Evolutionary conservation across 2,888 invertebrate genomes (phyloP), one percentile per base, ranked within the genome.

Genomic region (Galerucella nymphaeae): DNA sequence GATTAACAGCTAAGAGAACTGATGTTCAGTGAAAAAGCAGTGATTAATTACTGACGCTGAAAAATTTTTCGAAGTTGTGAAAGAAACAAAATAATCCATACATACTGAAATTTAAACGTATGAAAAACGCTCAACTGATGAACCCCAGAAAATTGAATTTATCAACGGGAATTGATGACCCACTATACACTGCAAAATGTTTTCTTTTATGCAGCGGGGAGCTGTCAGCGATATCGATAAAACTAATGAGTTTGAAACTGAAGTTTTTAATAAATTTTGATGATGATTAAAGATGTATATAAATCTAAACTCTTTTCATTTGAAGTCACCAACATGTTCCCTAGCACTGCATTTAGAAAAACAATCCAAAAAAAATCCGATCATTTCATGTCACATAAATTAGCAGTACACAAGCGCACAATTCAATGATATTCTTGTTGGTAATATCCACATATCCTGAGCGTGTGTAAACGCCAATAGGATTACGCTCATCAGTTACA

Each of bases 121-220:
- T 53, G 6, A 53, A 18, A 53, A 53, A 53, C n/a, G n/a, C 2
- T 45, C 5, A 16, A 53, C n/a, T 53, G 11, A 53, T 53, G 53
- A 18, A 18, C 53, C 53, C 16, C 53, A 38, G 8, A 9, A 18
- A 53, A 9, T 53, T 18, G 18, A n/a, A 53, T 53, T 14, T 53
- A 53, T 53, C 18, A 53, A 53, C 53, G 53, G 18, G 18, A 53
- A 53, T 53, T 53, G 53, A 18, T 53, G 18, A 53, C 45, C 14
- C 45, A 45, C 45, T 45, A 45, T 45, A 0, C 13, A 13, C 13
- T 45, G 45, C 14, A 14, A 45, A 45, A 45, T 45, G 14, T 45
- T 45, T 45, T 13, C 45, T 13, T 45, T 45, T 45, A 45, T 14
- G 45, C 13, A 45, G 45, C 14, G 45, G 11, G 45, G 2, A 45